Conservation (phyloP, 2,113 vertebrate species). For the Chionomys nivalis region DNA sequence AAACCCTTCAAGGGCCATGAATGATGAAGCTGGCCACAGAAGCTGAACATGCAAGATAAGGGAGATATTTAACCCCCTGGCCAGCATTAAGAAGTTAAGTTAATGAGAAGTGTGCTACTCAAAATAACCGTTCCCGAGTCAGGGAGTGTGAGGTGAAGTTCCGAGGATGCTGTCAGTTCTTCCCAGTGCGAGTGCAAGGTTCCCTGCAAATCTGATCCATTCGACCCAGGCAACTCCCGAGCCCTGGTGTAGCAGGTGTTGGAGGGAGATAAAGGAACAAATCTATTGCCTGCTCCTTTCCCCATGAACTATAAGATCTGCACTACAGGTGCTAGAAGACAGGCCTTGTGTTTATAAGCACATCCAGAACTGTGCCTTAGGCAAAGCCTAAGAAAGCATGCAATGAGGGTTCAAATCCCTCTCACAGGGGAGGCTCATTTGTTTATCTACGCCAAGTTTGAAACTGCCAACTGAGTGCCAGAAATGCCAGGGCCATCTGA, state of each 20-base stretch:
- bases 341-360: background rate
- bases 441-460: slow-evolving; percentile 67
- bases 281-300: too few relatives aligned
- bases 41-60: slow-evolving; percentile 46
- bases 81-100: slow-evolving; percentile 56
- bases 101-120: slow-evolving; percentile 60
- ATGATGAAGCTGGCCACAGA: slow-evolving; percentile 51
- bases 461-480: slow-evolving; percentile 57
- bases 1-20: slow-evolving; percentile 28
- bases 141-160: slow-evolving; percentile 61
- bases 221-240: background rate
- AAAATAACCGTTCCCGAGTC: slow-evolving; percentile 71
- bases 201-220: slow-evolving; percentile 6
- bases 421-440: background rate
- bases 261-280: background rate
- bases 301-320: background rate
- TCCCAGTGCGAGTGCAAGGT: background rate
- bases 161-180: slow-evolving; percentile 46
- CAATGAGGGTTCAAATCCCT: slow-evolving; percentile 24
- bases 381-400: background rate
- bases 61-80: slow-evolving; percentile 66
- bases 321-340: background rate
- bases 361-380: slow-evolving; percentile 26
- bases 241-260: background rate
- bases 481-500: slow-evolving; percentile 64